Base-by-base conservation (phyloP, 2,797 vertebrate species). In the Lepidocolaptes lacrymiger region DNA sequence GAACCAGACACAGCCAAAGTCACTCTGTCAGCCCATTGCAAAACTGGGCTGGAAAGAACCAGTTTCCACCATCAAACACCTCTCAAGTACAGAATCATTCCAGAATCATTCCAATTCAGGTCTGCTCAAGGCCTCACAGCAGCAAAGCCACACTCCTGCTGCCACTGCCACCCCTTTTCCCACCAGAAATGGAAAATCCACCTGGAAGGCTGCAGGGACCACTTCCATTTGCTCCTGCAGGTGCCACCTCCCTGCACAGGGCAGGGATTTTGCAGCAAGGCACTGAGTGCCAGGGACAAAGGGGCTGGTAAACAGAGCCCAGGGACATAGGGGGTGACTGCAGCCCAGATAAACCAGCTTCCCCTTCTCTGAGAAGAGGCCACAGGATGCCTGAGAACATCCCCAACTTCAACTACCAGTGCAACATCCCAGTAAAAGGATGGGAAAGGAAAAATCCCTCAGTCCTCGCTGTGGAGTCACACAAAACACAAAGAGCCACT, bases 121-220 rank as follows among this genome's bases (percentile, higher is more conserved):
- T 22, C 46, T 28, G 41, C 63, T 32, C 27, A 11, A 39, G 41
- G n/a, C 63, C 62, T 43, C 14, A 1, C 14, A 19, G 1, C 34
- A 44, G 26, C 3, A 1, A 17, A n/a, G 19, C 15, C 6, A 28
- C 1, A 0, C 34, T n/a, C 44, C 7, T n/a, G 61, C 37, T 24
- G 12, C 20, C 17, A 12, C 49, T 51, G 0, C 3, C 51, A 5
- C 16, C 37, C 23, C n/a, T 23, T 12, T 37, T 32, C 43, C 37
- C 51, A 44, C 41, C 81, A 19, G 46, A 41, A 44, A 41, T 1
- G 54, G 17, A 72, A 64, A 62, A n/a, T 28, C 37, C 51, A 49
- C 51, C 89, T 15, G 66, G 32, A 2, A 2, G 28, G 49, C 59
- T 51, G 48, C 16, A 54, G 28, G 28, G 51, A 19, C 30, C 52